These are phyloP conservation scores for Helostoma temminkii DNA, from an alignment of 2,797 vertebrate genomes.

Conservation along the genomic window DNA sequence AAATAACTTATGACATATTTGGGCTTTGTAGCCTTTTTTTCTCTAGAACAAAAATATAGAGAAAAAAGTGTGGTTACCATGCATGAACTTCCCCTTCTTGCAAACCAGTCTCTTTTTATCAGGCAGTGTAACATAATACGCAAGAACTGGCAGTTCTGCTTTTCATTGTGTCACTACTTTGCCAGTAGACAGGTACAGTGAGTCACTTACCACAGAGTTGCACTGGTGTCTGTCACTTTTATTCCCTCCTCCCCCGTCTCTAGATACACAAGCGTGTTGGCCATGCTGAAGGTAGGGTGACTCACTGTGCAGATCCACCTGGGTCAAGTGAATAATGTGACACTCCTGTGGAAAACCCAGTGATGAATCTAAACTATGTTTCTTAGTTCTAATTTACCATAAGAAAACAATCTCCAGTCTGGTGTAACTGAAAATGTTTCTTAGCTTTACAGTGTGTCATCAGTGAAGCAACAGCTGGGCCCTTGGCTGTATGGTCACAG, in stretches of 20 bases:
- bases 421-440: slow-evolving; percentile 16
- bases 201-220: slow-evolving; percentile 47
- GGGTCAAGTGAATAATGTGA: slow-evolving; percentile 65
- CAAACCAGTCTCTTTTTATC: slow-evolving; percentile 38
- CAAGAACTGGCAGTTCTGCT: slow-evolving; percentile 63
- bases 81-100: slow-evolving; percentile 29
- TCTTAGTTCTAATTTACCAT: slow-evolving; percentile 9
- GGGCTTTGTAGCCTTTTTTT: background rate
- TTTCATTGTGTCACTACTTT: slow-evolving; percentile 44
- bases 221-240: slow-evolving; percentile 42
- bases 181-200: slow-evolving; percentile 52
- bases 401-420: slow-evolving; percentile 19
- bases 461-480: slow-evolving; percentile 30
- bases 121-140: slow-evolving; percentile 30
- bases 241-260: slow-evolving; percentile 21
- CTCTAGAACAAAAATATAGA: background rate
- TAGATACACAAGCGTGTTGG: slow-evolving; percentile 43
- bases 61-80: background rate
- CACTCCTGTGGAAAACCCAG: slow-evolving; percentile 44
- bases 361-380: slow-evolving; percentile 30
- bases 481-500: slow-evolving; percentile 40
- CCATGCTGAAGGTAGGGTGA: slow-evolving; percentile 55
- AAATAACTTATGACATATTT: slow-evolving; percentile 22
- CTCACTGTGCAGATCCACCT: slow-evolving; percentile 58
- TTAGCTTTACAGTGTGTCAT: slow-evolving; percentile 27